phyloP scores from a whole-genome alignment of 2,113 vertebrate species.

The Notothenia rossii region DNA sequence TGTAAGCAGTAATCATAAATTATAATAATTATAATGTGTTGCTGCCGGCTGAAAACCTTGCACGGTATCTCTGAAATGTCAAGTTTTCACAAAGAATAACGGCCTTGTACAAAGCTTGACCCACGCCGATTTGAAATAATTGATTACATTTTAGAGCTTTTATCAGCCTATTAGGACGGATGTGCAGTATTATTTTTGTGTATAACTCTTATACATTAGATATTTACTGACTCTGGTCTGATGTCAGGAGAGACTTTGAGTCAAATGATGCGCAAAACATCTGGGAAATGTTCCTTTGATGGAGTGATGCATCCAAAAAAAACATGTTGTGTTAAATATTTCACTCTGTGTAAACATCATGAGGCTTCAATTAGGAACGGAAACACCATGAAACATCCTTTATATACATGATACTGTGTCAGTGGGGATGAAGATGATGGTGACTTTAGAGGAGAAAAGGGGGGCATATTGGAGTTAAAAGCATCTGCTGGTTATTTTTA shows the following conservation, averaged over 20 bases:
- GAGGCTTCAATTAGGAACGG: constrained; percentile 17
- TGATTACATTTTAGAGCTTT: constrained; percentile 14
- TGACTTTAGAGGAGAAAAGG: no score
- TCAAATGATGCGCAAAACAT: constrained; percentile 14
- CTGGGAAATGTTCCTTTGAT: not conserved
- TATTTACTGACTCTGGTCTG: not conserved
- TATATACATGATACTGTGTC: not conserved
- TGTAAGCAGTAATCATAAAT: constrained; percentile 76
- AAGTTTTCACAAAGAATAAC: constrained; percentile 48
- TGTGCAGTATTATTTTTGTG: not conserved
- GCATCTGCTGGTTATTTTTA: not conserved
- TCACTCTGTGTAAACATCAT: constrained; percentile 35
- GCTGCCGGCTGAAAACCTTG: constrained; percentile 53
- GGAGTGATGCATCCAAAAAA: not conserved
- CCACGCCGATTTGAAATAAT: constrained; percentile 2
- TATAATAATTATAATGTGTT: constrained; percentile 73
- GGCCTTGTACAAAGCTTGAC: constrained; percentile 25
- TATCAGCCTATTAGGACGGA: not conserved
- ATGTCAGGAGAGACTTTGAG: not conserved
- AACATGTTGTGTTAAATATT: constrained; percentile 25
- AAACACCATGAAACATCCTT: not conserved
- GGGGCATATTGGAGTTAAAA: not conserved
- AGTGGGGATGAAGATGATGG: not conserved
- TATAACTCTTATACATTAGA: not conserved
- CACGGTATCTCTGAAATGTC: constrained; percentile 63